Percentiles rank a stretch among this genome's conserved stretches.
These are phyloP conservation scores for Madoqua kirkii DNA, from an alignment of 2,113 vertebrate genomes.

Conservation along the genomic window DNA sequence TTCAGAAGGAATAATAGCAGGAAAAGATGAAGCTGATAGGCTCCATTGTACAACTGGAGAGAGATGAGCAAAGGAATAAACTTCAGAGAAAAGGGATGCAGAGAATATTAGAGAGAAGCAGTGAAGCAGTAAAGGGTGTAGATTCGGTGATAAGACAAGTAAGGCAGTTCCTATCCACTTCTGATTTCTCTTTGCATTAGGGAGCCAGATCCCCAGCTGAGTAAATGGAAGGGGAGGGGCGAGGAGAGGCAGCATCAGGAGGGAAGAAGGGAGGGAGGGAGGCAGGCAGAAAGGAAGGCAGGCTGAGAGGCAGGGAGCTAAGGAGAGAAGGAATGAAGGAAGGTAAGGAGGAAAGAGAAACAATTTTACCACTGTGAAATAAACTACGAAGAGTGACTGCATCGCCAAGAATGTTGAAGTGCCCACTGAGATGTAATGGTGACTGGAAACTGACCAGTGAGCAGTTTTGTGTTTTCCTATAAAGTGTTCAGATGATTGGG, in stretches of 20 bases:
- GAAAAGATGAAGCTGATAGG: neutral
- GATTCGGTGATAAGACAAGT: neutral
- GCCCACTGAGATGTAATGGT: neutral
- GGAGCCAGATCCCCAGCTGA: neutral
- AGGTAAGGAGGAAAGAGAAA: neutral
- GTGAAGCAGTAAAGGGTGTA: neutral
- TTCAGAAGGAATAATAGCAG: neutral
- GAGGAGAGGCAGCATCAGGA: neutral
- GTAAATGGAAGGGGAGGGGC: neutral
- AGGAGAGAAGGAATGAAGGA: neutral
- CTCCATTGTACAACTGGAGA: neutral
- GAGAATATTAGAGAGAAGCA: neutral
- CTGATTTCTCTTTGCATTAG: neutral
- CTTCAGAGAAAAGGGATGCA: neutral
- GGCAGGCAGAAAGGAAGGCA: neutral
- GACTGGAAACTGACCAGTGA: neutral
- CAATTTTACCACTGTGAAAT: neutral
- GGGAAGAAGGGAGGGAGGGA: neutral
- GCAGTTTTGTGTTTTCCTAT: neutral
- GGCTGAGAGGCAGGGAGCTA: neutral
- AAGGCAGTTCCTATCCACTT: neutral
- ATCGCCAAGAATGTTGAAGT: neutral
- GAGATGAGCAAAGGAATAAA: neutral
- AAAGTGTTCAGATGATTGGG: neutral
- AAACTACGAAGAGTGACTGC: neutral